Evolutionary conservation across 2,113 vertebrate species (phyloP), one percentile per base, ranked within the genome.

Genomic region (Menura novaehollandiae): DNA sequence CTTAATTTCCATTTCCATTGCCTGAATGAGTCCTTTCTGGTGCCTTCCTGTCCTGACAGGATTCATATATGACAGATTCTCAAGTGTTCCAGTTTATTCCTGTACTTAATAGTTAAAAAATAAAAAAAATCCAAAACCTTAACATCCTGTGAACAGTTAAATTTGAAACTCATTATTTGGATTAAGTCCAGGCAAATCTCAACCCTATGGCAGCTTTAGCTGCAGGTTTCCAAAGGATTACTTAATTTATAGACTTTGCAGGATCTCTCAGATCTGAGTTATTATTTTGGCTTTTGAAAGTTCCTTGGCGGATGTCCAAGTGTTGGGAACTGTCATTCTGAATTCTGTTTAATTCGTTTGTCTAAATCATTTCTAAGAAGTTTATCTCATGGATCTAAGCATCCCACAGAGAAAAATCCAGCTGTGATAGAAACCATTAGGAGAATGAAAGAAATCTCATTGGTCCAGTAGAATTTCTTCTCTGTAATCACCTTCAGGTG

Each of bases 251-350:
- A 85, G 78, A 52, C 93, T 92, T 95, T 87, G 71, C 79, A 71
- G 82, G 77, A 79, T 82, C 60, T 85, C 75, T 96, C 91, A 92
- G 82, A 85, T 93, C 86, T 86, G 37, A 80, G 91, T 77, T 92
- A 93, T 95, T 96, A 89, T 93, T 96, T 92, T 92, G 88, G 73
- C 83, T 94, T 96, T 91, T 91, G 85, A 74, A 91, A 95, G 47
- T 46, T 97, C 81, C 82, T 94, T 97, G 96, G 93, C 92, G 1
- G 67, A 41, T 30, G 3, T n/a, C 85, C 95, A 94, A 64, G 51
- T 33, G 20, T 83, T 53, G 47, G 77, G 67, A 97, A 72, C 89
- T 90, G 87, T 91, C 85, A 84, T 47, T 95, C 51, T 55, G 63
- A 93, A 94, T 91, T 94, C 66, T 44, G 24, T 27, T 85, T 58